Conservation (phyloP, 2,797 vertebrate genomes). For the Gambusia yucatana region DNA sequence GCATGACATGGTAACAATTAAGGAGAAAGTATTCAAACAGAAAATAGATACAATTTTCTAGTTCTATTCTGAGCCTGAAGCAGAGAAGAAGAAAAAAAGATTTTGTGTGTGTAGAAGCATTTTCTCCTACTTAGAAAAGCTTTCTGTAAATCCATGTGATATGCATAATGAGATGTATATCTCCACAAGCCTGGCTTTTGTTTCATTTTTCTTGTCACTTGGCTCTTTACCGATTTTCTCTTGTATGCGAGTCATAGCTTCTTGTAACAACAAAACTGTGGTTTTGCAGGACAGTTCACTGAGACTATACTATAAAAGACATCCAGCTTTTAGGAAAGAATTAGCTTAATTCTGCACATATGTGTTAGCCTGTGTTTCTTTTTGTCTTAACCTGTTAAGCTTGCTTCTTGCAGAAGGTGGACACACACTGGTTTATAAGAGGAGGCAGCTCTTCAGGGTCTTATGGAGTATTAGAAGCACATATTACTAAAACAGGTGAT, state of each 20-base stretch:
- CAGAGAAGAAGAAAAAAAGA: background rate
- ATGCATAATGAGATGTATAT: slow-evolving; percentile 20
- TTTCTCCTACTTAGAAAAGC: slow-evolving; percentile 9
- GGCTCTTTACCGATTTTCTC: background rate
- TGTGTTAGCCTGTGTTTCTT: background rate
- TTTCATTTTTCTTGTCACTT: slow-evolving; percentile 12
- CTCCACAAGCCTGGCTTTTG: slow-evolving; percentile 11
- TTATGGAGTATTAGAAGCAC: background rate
- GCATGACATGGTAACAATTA: background rate
- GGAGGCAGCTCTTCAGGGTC: background rate
- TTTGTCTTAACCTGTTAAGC: background rate
- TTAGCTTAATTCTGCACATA: background rate
- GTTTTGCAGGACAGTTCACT: slow-evolving; percentile 4
- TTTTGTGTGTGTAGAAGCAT: slow-evolving; percentile 8
- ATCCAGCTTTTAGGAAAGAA: background rate
- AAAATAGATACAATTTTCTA: slow-evolving; percentile 12
- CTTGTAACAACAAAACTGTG: slow-evolving; percentile 1
- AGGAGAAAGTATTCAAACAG: background rate
- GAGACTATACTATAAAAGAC: background rate
- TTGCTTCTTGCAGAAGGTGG: background rate
- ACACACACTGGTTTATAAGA: background rate
- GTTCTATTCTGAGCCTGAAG: slow-evolving; percentile 10
- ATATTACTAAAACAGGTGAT: background rate
- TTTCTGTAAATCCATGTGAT: slow-evolving; percentile 7
- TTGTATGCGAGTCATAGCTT: background rate